Conservation (phyloP, 64 coral and sea anemone species). For the Stylophora pistillata region DNA sequence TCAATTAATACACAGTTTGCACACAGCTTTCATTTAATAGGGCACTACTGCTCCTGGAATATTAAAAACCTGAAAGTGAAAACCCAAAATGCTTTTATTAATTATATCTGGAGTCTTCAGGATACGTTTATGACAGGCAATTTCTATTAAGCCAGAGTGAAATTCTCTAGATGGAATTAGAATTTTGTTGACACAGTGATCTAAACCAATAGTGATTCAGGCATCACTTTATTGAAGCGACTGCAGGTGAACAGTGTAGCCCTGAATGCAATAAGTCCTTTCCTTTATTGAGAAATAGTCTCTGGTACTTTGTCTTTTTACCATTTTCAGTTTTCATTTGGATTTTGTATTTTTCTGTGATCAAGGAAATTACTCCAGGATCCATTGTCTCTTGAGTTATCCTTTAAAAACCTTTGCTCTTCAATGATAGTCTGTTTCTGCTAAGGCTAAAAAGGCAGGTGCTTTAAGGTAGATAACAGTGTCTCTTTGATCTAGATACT, state of each 20-base stretch:
- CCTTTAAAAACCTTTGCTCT: background rate
- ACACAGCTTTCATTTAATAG: background rate
- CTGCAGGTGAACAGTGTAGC: background rate
- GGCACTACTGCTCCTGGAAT: background rate
- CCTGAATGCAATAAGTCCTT: background rate
- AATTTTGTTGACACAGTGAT: background rate
- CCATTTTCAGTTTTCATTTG: background rate
- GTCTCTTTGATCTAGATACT: background rate
- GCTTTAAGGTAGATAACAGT: background rate
- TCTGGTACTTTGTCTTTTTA: background rate
- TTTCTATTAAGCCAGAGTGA: background rate
- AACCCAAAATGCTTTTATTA: background rate
- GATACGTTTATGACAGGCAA: constrained; percentile 8
- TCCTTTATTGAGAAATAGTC: background rate
- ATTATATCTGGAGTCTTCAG: constrained; percentile 14
- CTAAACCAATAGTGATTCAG: constrained; percentile 29
- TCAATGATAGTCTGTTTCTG: background rate
- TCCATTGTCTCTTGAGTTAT: background rate
- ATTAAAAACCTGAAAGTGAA: constrained; percentile 2
- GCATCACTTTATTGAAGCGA: constrained; percentile 7
- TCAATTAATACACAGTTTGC: background rate
- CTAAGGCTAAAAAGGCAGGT: background rate
- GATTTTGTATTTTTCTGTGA: background rate
- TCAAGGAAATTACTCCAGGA: background rate
- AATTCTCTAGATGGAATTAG: constrained; percentile 5